Evolutionary conservation across 2,113 vertebrate species (phyloP).

Genomic region (Edolisoma coerulescens): DNA sequence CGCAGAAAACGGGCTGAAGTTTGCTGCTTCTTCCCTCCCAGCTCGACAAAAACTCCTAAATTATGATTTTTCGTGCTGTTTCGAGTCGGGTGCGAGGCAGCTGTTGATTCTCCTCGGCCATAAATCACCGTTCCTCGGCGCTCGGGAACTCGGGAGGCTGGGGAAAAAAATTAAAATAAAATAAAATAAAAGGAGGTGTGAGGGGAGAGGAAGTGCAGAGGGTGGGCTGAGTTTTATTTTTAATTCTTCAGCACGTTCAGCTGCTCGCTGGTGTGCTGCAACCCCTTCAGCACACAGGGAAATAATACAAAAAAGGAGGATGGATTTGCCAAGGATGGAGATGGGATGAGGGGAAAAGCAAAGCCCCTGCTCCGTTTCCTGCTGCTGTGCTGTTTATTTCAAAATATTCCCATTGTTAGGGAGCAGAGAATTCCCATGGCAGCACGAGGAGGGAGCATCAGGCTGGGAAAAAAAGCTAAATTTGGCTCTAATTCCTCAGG

Average conservation of each 20-base stretch:
- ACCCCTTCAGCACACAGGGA: not conserved
- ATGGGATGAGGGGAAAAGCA: not conserved
- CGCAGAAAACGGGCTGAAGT: not conserved
- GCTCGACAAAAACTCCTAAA: not conserved
- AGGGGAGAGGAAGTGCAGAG: not conserved
- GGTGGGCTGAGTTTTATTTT: not conserved
- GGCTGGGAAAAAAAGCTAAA: not conserved
- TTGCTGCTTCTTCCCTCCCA: not conserved
- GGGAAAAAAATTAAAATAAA: not conserved
- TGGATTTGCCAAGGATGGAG: not conserved
- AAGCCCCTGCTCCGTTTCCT: not conserved
- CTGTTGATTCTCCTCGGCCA: not conserved
- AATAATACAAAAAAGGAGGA: not conserved
- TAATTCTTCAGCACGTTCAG: not conserved
- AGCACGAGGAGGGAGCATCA: not conserved
- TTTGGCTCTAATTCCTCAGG: not conserved
- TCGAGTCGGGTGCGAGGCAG: not conserved
- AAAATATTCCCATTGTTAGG: not conserved
- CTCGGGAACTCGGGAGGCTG: not conserved
- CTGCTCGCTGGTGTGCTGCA: not conserved
- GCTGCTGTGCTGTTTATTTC: slow-evolving; percentile 10
- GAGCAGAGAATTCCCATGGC: not conserved
- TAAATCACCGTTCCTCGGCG: not conserved
- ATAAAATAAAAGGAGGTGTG: not conserved
- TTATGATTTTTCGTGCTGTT: not conserved